Conservation (phyloP, 92 coral and sea anemone genomes). For the Virgularia gustaviana region DNA sequence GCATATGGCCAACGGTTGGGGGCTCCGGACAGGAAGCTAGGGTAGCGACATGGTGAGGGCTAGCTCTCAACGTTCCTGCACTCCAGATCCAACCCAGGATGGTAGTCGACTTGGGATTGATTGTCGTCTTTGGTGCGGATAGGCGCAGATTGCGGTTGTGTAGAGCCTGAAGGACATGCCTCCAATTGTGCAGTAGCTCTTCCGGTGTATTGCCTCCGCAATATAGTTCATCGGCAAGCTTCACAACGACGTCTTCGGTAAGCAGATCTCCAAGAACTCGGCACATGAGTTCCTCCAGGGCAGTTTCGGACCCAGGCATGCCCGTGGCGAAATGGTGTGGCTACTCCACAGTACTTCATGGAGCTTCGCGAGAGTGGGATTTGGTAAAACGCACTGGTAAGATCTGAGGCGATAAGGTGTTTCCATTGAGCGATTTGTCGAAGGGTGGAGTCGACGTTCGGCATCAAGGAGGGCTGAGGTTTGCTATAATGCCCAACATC, state of each 20-base stretch:
- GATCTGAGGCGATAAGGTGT: slow-evolving; percentile 36
- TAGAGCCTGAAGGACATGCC: slow-evolving; percentile 59
- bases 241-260: background rate
- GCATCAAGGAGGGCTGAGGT: slow-evolving; percentile 53
- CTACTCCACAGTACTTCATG: slow-evolving; percentile 36
- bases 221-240: slow-evolving; percentile 55
- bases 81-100: slow-evolving; percentile 48
- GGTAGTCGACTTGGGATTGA: slow-evolving; percentile 40
- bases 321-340: slow-evolving; percentile 40
- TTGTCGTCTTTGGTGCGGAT: slow-evolving; percentile 54
- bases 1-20: slow-evolving; percentile 35
- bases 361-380: no score
- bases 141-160: slow-evolving; percentile 63
- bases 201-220: slow-evolving; percentile 63
- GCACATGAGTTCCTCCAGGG: no score
- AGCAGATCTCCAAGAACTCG: slow-evolving; percentile 32
- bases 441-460: slow-evolving; percentile 56
- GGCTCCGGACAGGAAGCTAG: slow-evolving; percentile 39
- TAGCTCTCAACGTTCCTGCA: slow-evolving; percentile 31
- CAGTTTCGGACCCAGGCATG: no score
- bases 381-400: slow-evolving; percentile 31
- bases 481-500: slow-evolving; percentile 51
- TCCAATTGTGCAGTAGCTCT: slow-evolving; percentile 64
- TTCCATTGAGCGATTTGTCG: slow-evolving; percentile 58
- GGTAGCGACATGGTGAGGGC: slow-evolving; percentile 25